Base-by-base conservation (phyloP, 2,888 invertebrate species). In the Galeruca laticollis region DNA sequence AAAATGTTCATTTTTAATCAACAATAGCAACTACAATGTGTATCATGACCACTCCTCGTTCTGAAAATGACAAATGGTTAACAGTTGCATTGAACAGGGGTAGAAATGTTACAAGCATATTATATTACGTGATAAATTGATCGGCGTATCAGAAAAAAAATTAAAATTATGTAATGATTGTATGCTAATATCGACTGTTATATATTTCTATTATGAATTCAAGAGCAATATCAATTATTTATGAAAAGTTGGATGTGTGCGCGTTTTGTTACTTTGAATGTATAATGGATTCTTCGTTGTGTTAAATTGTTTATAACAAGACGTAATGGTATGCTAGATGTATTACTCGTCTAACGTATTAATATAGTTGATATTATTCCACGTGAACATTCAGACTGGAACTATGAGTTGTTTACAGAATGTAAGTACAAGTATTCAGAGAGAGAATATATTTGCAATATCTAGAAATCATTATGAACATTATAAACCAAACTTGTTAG, bases 121-220 rank as follows among this genome's bases (percentile, higher is more conserved):
- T 63, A 56, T 43, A 15, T 47, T 54, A 40, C 15, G 52, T 63
- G 56, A 63, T 63, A 63, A 63, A 63, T 63, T 54, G 63, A 56
- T 63, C 56, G 21, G 43, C 40, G 43, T 63, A 62, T 37, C 33
- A 26, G 54, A 43, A 54, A 71, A 72, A 73, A 71, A 68, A 60
- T 43, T 69, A 71, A 60, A 69, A 71, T 68, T 72, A 72, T 73
- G 70, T 60, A 72, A 73, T 75, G 73, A 73, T 75, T 75, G 75
- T 75, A 75, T 75, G 75, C 54, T 73, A 75, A 75, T 75, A 56
- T n/a, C 20, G 43, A 51, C 40, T 70, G 70, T 62, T 61, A 66
- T 66, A 65, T 61, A 62, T 43, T 63, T 56, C 40, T 54, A 63
- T 63, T 63, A 40, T 63, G 43, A 40, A 54, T 56, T 63, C 56